Evolutionary conservation across 2,888 invertebrate genomes (phyloP), one percentile per base, ranked within the genome.

Genomic region (Peribatodes rhomboidaria): DNA sequence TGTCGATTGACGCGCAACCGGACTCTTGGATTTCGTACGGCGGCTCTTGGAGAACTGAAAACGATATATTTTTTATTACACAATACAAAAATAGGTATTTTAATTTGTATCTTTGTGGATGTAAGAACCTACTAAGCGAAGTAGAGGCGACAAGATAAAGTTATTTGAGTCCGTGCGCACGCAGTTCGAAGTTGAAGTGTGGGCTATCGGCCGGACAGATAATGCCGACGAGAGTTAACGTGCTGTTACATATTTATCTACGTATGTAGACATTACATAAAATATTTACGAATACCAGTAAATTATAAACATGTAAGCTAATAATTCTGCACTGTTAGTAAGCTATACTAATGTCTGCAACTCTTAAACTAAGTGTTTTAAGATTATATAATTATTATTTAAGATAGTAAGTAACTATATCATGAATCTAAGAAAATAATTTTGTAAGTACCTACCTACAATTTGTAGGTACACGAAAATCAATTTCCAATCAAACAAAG

Each of bases 21-120:
- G 93, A 91, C 80, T 93, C 93, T 82, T 92, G 89, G 73, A 93
- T 92, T 83, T 93, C 93, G 84, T 92, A 93, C 69, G 93, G 93
- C 76, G 93, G 92, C 84, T 91, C 93, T 83, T 92, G 92, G 69
- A 91, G 84, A 66, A 93, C 92, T 93, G 54, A 65, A 66, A 68
- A 70, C 59, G 53, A 64, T 59, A 57, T 50, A 52, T 55, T 39
- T 60, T 55, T 63, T 75, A 76, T 77, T 75, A 71, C 73, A 75
- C 73, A 75, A 66, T 72, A 74, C 75, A 74, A 27, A 27, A 6
- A 74, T 68, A 71, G 75, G 64, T 64, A 65, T 69, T 75, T 76
- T 75, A 71, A 73, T 71, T 44, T 56, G 55, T 44, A 42, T 44
- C 35, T 37, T 18, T 37, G 18, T 20, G 11, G 35, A 35, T 50